Base-by-base conservation (phyloP, 2,888 invertebrate genomes). In the Anoplius nigerrimus region DNA sequence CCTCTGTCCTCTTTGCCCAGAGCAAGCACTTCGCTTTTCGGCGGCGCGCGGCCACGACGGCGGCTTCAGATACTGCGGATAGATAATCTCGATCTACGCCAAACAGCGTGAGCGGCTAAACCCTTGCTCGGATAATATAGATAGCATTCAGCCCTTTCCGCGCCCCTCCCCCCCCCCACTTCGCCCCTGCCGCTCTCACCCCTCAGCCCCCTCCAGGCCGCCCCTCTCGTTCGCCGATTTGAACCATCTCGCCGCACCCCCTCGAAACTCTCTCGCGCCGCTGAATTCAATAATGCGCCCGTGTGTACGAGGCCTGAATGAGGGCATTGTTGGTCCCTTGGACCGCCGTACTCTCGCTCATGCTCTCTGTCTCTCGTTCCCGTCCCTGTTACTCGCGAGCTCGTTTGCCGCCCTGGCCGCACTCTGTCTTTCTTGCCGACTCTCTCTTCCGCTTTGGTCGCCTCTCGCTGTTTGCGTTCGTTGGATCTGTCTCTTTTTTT, bases 61-160 rank as follows among this genome's bases (percentile, higher is more conserved):
- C 68, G 71, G 76, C 66, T 68, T 66, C 76, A 71, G 77, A 79
- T 79, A 79, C 77, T 69, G 73, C 72, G 66, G 58, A 73, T n/a
- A 84, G 86, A 88, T 88, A 86, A 88, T 88, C 88, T 88, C 83
- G 82, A 88, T 88, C 87, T 88, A 86, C 83, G 84, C 86, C 85
- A 86, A 88, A 86, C 88, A 87, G 82, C 83, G 77, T 75, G 77
- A 76, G 74, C 74, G 78, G 76, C 78, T 77, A 83, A 80, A 81
- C 80, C 82, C 82, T 78, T 79, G 66, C 76, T 83, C 81, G 85
- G 86, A 87, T 87, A 87, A 88, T 86, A 84, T 83, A 88, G 88
- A 88, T 88, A 88, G 82, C 86, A 88, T 88, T 87, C 85, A 86
- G 80, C 79, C 76, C 76, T 69, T 76, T 72, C 59, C 53, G 53